phyloP scores from a whole-genome alignment of 2,797 vertebrate genomes.

The Mionectes olivaceus region DNA sequence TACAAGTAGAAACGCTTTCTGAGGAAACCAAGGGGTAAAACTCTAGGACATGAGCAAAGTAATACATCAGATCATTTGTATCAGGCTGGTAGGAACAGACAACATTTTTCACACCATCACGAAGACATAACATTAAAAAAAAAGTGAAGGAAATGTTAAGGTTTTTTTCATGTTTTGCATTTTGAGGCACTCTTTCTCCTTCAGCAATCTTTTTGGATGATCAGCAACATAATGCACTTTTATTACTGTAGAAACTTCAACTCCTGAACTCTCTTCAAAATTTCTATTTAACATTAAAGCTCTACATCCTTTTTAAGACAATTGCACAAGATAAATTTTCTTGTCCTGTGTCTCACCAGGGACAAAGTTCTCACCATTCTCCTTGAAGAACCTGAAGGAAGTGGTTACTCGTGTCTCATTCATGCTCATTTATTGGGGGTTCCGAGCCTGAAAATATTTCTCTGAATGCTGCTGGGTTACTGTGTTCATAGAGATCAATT shows the following conservation, averaged over 20 bases:
- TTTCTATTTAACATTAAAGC: neutral
- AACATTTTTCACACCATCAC: neutral
- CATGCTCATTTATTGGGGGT: neutral
- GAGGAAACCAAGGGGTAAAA: neutral
- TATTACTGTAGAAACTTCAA: neutral
- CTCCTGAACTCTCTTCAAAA: neutral
- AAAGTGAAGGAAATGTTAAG: neutral
- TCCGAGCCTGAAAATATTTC: neutral
- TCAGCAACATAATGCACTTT: fast-evolving
- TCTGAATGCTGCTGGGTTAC: neutral
- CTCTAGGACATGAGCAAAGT: neutral
- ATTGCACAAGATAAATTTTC: neutral
- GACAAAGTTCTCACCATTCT: neutral
- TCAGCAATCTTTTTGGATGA: neutral
- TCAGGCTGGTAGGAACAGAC: neutral
- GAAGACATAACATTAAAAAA: neutral
- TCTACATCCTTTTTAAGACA: neutral
- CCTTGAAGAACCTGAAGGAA: neutral
- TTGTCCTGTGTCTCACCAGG: neutral
- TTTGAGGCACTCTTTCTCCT: neutral
- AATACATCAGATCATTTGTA: neutral
- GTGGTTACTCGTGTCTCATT: fast-evolving
- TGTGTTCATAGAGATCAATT: neutral
- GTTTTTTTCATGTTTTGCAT: neutral
- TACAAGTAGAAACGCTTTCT: neutral